Evolutionary conservation across 1,140 invertebrate genomes (phyloP), one percentile per base, ranked within the genome.

Genomic region (Aradophagus sp.): DNA sequence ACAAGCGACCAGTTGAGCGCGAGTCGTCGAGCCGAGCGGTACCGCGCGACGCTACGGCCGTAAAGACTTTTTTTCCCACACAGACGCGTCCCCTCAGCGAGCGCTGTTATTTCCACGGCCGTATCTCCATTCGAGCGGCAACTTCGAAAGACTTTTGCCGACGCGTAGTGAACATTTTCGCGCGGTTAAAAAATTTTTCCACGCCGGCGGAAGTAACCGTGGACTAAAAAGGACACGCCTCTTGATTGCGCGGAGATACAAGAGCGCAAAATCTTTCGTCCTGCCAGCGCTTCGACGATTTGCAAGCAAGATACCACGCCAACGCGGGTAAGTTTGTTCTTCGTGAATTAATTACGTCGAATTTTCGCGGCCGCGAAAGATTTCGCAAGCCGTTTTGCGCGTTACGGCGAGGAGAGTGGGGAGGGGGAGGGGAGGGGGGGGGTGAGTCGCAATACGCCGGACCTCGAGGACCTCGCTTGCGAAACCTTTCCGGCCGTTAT

Each of bases 1-100:
- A 76, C 61, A 69, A 63, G 77, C 80, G 78, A 83, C 78, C 29
- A 11, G 83, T 84, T 83, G 81, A 84, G 81, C 81, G 83, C 81
- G 83, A 84, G 80, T 79, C 76, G 73, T 77, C 81, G 83, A 81
- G 70, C 70, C 45, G 81, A 66, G 73, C 77, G 81, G 81, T 81
- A 69, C 63, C 69, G 70, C 67, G 72, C 35, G 50, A n/a, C n/a
- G n/a, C n/a, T n/a, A n/a, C n/a, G 23, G 34, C 52, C 41, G 10
- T 7, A 23, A 34, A 27, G 12, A 14, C 8, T 47, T 61, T 38
- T 53, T 55, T 68, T 56, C n/a, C 55, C 61, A 35, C 53, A 61
- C 55, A 32, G 31, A 53, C 29, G 26, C 39, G 35, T 17, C 32
- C 15, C 34, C 13, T 5, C 19, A 44, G 32, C 19, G 20, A 29